Percentiles rank a stretch among this genome's conserved stretches.
These are phyloP conservation scores for Sitta europaea DNA, from an alignment of 2,113 vertebrate genomes.

Conservation along the genomic window DNA sequence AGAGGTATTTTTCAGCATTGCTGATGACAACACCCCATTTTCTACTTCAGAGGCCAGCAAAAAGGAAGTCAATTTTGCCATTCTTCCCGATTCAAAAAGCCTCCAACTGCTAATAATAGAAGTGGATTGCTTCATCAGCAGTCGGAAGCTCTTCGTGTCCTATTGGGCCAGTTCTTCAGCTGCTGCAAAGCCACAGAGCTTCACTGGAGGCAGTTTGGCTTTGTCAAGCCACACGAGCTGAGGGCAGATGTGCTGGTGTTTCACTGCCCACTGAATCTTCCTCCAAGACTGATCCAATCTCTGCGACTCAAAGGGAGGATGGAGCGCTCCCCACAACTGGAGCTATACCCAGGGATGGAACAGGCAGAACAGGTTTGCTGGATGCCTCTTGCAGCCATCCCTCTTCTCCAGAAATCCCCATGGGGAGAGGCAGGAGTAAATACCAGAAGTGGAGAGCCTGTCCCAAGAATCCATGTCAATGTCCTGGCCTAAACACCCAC, in stretches of 20 bases:
- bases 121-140: constrained; percentile 43
- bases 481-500: background rate
- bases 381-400: background rate
- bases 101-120: constrained; percentile 41
- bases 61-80: constrained; percentile 47
- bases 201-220: background rate
- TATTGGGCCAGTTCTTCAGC: constrained; percentile 18
- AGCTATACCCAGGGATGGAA: background rate
- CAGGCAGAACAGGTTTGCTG: background rate
- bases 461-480: background rate
- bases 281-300: background rate
- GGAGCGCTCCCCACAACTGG: background rate
- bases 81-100: constrained; percentile 53
- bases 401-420: background rate
- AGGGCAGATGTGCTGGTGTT: background rate
- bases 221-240: background rate
- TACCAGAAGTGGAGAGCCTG: background rate
- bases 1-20: background rate
- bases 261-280: background rate
- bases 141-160: constrained; percentile 32
- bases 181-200: background rate
- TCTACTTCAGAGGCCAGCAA: background rate
- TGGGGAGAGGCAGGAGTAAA: background rate
- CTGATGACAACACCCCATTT: background rate
- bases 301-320: background rate